These are phyloP conservation scores for Drosophila colorata DNA, from an alignment of 2,888 invertebrate species.

Conservation along the genomic window DNA sequence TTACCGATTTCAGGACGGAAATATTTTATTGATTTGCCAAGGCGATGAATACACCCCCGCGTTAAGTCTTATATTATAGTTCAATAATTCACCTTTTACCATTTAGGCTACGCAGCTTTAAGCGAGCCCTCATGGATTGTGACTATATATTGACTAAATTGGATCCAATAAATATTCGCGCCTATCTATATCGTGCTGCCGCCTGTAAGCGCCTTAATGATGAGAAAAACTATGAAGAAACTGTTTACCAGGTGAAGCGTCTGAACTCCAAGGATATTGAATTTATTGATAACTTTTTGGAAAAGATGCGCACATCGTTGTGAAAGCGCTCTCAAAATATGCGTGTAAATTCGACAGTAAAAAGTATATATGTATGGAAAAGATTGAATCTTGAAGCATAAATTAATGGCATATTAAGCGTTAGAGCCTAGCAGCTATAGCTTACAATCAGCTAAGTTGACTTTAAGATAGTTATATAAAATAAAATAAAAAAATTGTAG, in stretches of 20 bases:
- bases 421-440: too few relatives aligned
- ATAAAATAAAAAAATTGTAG: too few relatives aligned
- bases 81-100: not conserved
- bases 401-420: too few relatives aligned
- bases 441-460: too few relatives aligned
- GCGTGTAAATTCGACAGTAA: not conserved
- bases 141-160: constrained; percentile 46
- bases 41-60: too few relatives aligned
- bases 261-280: constrained; percentile 13
- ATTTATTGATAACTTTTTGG: constrained; percentile 55
- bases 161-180: constrained; percentile 47
- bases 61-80: too few relatives aligned
- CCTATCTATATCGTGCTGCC: constrained; percentile 63
- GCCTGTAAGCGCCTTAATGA: constrained; percentile 48
- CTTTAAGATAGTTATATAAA: too few relatives aligned
- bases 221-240: constrained; percentile 45
- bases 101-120: constrained; percentile 46
- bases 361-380: not conserved
- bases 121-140: constrained; percentile 54
- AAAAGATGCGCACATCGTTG: constrained; percentile 31
- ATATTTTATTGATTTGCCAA: too few relatives aligned
- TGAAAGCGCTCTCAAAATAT: constrained; percentile 11
- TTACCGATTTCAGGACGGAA: too few relatives aligned
- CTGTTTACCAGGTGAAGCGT: constrained; percentile 31
- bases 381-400: too few relatives aligned